A percentile compares a stretch with the other conserved stretches of the same genome.
These are phyloP conservation scores for Falco concolor DNA, from an alignment of 2,797 vertebrate genomes.

Conservation along the genomic window DNA sequence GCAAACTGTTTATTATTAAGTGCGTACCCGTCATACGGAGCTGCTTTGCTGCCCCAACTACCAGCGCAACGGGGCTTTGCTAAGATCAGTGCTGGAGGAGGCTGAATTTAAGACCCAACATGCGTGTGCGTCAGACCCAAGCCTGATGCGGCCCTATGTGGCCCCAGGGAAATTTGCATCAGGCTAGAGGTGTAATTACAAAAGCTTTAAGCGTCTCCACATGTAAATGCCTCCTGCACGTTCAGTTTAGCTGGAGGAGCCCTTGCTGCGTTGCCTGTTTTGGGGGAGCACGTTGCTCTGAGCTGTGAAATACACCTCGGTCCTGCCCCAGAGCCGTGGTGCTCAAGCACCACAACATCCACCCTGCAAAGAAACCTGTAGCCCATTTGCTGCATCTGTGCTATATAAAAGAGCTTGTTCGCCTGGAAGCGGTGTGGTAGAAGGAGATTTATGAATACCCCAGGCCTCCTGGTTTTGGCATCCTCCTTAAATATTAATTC, in stretches of 20 bases:
- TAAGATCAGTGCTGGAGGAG: fast-evolving
- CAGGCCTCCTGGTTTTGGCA: background rate
- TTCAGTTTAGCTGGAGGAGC: background rate
- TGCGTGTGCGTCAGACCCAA: background rate
- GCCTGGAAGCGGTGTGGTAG: background rate
- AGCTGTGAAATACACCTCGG: background rate
- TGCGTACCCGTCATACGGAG: fast-evolving
- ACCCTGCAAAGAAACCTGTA: background rate
- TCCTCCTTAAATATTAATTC: background rate
- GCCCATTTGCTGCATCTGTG: background rate
- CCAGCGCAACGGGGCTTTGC: background rate
- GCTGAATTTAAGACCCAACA: background rate
- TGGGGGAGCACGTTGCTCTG: background rate
- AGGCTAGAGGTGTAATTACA: background rate
- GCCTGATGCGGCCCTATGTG: background rate
- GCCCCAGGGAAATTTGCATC: background rate
- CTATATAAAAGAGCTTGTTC: background rate
- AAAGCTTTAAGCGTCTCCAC: background rate
- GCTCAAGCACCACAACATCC: background rate
- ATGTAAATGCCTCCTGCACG: fast-evolving
- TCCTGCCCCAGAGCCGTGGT: background rate
- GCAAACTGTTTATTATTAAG: background rate
- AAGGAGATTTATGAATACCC: background rate
- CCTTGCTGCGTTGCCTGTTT: fast-evolving
- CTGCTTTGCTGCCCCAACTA: background rate